Evolutionary conservation across 1,140 invertebrate species (phyloP).

Genomic region (Hycleus phaleratus): DNA sequence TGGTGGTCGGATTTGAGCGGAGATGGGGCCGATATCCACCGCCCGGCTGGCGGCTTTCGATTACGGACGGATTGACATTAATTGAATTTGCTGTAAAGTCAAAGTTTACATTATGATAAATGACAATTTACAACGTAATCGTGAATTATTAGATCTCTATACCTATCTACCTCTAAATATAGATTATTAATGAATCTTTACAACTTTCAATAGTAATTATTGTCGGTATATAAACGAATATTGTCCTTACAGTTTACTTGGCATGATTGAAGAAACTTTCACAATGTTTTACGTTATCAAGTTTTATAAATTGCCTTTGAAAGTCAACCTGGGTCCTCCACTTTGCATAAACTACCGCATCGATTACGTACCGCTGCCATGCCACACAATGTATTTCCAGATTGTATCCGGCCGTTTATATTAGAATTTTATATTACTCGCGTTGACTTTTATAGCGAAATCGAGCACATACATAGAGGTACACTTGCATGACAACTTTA

Average conservation of each 20-base stretch:
- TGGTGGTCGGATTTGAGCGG: slow-evolving; percentile 6
- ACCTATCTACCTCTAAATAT: slow-evolving; percentile 1
- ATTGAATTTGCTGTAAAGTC: slow-evolving; percentile 26
- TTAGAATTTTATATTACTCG: slow-evolving; percentile 37
- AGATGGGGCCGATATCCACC: slow-evolving; percentile 12
- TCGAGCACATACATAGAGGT: no score
- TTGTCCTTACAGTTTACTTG: slow-evolving; percentile 8
- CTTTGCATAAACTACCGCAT: slow-evolving; percentile 37
- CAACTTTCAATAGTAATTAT: no score
- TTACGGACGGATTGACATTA: slow-evolving; percentile 22
- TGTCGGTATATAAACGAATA: no score
- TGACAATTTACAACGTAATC: slow-evolving; percentile 29
- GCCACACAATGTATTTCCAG: slow-evolving; percentile 34
- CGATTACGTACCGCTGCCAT: slow-evolving; percentile 30
- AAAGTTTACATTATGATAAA: slow-evolving; percentile 28
- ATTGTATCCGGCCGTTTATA: slow-evolving; percentile 38
- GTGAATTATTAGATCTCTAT: slow-evolving; percentile 31
- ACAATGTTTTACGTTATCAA: slow-evolving; percentile 35
- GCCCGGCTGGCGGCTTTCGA: slow-evolving; percentile 1
- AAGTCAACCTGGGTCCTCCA: slow-evolving; percentile 36
- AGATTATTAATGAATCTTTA: slow-evolving; percentile 20
- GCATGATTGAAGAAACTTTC: slow-evolving; percentile 33
- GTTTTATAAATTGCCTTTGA: slow-evolving; percentile 37
- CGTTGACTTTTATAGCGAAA: slow-evolving; percentile 13
- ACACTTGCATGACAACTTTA: no score